These are phyloP conservation scores for Solen grandis DNA, from an alignment of 1,140 invertebrate species.

Conservation along the genomic window DNA sequence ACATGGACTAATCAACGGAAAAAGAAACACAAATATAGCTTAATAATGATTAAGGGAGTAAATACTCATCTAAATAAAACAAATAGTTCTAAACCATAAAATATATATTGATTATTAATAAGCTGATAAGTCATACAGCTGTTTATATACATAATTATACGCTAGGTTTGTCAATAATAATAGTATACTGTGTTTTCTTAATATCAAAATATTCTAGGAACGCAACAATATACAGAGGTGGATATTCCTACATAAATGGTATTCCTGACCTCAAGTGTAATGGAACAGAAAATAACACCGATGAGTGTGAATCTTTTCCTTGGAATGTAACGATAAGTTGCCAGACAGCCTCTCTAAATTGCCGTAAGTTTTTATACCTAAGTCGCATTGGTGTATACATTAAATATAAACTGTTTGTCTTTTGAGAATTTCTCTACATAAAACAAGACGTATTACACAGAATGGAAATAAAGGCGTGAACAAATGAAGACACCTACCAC, in stretches of 20 bases:
- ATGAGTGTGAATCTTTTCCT: conserved; percentile 36
- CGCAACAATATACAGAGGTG: neutral
- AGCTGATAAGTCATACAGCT: neutral
- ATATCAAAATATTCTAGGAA: too few relatives aligned
- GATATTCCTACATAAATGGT: neutral
- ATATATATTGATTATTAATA: neutral
- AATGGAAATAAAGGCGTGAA: too few relatives aligned
- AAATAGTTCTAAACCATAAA: neutral
- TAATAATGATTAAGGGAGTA: neutral
- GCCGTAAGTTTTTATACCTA: too few relatives aligned
- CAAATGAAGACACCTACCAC: too few relatives aligned
- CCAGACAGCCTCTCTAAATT: conserved; percentile 4
- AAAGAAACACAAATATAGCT: too few relatives aligned
- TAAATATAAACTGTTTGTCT: too few relatives aligned
- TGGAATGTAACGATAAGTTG: neutral
- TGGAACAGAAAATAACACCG: conserved; percentile 4
- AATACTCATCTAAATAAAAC: neutral
- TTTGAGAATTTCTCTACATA: too few relatives aligned
- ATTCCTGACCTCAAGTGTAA: conserved; percentile 22
- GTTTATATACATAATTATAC: neutral
- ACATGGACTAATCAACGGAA: neutral
- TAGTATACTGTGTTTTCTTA: neutral
- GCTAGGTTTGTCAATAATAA: neutral
- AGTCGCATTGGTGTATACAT: too few relatives aligned
- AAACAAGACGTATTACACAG: too few relatives aligned